phyloP scores from a whole-genome alignment of 2,113 vertebrate species.

The Hirundichthys speculiger region DNA sequence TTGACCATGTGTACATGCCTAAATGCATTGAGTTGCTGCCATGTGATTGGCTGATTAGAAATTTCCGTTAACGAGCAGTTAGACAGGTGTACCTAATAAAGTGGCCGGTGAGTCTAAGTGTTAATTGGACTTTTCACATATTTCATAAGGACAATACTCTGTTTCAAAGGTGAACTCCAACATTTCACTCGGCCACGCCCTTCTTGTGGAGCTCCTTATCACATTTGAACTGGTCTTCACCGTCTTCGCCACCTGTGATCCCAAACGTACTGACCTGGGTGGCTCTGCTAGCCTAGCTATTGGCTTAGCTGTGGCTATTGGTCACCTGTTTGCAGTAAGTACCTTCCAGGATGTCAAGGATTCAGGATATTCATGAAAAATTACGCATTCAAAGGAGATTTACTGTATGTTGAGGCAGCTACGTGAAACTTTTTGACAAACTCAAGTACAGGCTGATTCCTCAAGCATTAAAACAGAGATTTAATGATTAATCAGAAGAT shows the following conservation, averaged over 20 bases:
- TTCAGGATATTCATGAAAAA: too few species aligned
- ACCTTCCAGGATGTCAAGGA: neutral
- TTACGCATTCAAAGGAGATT: too few species aligned
- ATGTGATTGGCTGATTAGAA: too few species aligned
- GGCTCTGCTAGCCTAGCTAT: conserved; percentile 92
- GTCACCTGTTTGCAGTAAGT: conserved; percentile 98
- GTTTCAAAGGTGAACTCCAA: conserved; percentile 84
- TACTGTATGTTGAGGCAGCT: too few species aligned
- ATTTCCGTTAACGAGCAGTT: too few species aligned
- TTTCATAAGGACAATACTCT: neutral
- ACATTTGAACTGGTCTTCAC: conserved; percentile 97
- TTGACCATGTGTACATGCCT: too few species aligned
- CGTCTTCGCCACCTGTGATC: conserved; percentile 95
- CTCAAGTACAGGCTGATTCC: neutral
- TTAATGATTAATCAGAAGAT: neutral
- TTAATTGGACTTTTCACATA: neutral
- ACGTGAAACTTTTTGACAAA: too few species aligned
- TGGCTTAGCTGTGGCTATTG: conserved; percentile 91
- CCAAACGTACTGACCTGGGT: conserved; percentile 90
- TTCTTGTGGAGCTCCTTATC: conserved; percentile 95
- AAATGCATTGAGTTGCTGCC: too few species aligned
- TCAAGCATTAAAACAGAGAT: neutral
- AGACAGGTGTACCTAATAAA: too few species aligned
- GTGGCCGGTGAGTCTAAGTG: too few species aligned
- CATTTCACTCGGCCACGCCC: conserved; percentile 87